Percentiles rank a stretch among this genome's conserved stretches.
Evolutionary conservation across 1,140 invertebrate genomes (phyloP).

Genomic region (Pseudomyrmex sp.): DNA sequence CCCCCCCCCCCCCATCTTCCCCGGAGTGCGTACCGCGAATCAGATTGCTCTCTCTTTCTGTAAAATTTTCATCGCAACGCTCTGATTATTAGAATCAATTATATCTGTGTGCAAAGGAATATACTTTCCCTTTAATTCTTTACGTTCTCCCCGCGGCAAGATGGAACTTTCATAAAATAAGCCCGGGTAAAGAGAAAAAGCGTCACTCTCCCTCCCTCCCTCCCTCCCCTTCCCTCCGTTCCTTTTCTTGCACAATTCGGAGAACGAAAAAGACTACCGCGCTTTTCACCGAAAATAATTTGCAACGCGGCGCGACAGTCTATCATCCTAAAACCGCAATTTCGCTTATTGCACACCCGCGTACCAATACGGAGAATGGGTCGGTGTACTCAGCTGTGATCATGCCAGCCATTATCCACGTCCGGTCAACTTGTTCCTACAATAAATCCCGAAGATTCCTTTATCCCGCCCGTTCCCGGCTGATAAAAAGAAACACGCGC

Average conservation of each 20-base stretch:
- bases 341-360: conserved; percentile 80
- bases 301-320: conserved; percentile 80
- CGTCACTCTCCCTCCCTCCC: too few relatives aligned
- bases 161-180: background rate
- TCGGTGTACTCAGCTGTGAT: conserved; percentile 77
- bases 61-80: conserved; percentile 22
- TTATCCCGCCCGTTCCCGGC: conserved; percentile 55
- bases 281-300: conserved; percentile 80
- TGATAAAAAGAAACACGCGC: conserved; percentile 5
- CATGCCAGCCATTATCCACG: conserved; percentile 79
- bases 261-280: conserved; percentile 51
- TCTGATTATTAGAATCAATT: conserved; percentile 17
- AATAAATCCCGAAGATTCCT: conserved; percentile 65
- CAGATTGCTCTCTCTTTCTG: too few relatives aligned
- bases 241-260: conserved; percentile 41
- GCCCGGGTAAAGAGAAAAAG: background rate
- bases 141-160: background rate
- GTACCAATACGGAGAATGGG: conserved; percentile 70
- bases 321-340: conserved; percentile 83
- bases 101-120: background rate
- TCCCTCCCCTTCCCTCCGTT: background rate
- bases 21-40: too few relatives aligned
- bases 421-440: conserved; percentile 79
- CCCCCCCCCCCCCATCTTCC: too few relatives aligned
- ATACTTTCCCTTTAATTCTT: background rate